Evolutionary conservation across 2,888 invertebrate species (phyloP).

Genomic region (Cephus pulcher): DNA sequence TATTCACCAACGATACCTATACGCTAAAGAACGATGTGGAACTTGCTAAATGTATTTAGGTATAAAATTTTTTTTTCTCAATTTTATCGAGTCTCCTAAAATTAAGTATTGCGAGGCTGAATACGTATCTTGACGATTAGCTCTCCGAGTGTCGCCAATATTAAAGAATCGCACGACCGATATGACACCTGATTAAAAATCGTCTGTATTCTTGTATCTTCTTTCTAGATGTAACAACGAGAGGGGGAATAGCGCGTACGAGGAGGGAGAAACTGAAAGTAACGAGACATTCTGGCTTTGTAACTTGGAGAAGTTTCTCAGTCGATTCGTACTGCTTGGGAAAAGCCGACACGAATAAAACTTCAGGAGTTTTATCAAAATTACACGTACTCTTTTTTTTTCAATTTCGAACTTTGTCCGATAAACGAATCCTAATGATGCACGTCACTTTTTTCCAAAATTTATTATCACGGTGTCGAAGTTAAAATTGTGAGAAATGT

Average conservation of each 20-base stretch:
- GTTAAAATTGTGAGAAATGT: background rate
- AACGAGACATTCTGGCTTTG: background rate
- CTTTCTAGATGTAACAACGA: background rate
- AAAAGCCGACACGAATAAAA: background rate
- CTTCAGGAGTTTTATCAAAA: background rate
- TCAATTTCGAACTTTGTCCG: too few species aligned
- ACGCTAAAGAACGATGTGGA: too few species aligned
- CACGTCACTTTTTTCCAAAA: too few species aligned
- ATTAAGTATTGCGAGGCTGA: too few species aligned
- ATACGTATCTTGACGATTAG: background rate
- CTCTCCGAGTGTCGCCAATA: background rate
- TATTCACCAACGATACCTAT: too few species aligned
- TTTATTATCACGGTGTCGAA: background rate
- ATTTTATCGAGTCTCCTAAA: too few species aligned
- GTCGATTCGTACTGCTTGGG: background rate
- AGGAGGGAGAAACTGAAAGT: conserved; percentile 3
- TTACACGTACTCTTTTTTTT: background rate
- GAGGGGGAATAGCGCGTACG: background rate
- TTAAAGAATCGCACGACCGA: too few species aligned
- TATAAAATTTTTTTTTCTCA: too few species aligned
- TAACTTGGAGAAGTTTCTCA: background rate
- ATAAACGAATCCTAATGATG: too few species aligned
- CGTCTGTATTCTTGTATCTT: background rate
- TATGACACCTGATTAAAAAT: background rate
- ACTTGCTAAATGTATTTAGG: too few species aligned